These are phyloP conservation scores for Candidula unifasciata DNA, from an alignment of 2,888 invertebrate species.

Conservation along the genomic window DNA sequence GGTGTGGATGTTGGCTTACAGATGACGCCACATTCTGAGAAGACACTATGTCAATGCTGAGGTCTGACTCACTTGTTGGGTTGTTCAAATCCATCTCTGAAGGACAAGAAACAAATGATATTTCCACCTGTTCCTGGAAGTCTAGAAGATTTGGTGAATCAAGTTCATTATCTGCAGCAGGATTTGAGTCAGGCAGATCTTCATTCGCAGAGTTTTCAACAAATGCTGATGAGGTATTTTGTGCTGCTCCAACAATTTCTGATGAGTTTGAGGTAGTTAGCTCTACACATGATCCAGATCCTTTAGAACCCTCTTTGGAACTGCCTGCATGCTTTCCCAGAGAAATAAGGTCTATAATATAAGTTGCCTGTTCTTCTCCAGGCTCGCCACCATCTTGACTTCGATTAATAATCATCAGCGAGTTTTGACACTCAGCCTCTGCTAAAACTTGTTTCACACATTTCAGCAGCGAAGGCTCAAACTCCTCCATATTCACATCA, in stretches of 20 bases:
- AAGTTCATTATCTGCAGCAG: background rate
- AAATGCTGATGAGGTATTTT: background rate
- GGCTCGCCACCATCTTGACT: constrained; percentile 10
- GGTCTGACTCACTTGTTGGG: constrained; percentile 6
- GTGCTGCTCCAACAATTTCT: background rate
- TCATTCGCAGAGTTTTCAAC: background rate
- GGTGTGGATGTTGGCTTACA: background rate
- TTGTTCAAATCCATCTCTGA: constrained; percentile 23
- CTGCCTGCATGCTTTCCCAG: background rate
- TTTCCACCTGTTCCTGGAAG: constrained; percentile 36
- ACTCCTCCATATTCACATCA: constrained; percentile 31
- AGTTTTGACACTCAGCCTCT: constrained; percentile 30
- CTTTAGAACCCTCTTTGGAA: background rate
- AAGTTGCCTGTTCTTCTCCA: constrained; percentile 25
- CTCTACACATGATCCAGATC: background rate
- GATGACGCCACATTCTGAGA: background rate
- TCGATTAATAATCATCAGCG: constrained; percentile 30
- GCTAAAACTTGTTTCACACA: constrained; percentile 39
- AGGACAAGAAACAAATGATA: constrained; percentile 33
- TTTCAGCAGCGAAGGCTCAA: constrained; percentile 41
- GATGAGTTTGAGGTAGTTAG: background rate
- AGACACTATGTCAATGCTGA: constrained; percentile 4
- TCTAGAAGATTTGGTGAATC: constrained; percentile 9
- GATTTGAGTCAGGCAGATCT: background rate
- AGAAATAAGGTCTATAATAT: constrained; percentile 38